Conservation (phyloP, 2,797 vertebrate genomes). For the Allobates femoralis region DNA sequence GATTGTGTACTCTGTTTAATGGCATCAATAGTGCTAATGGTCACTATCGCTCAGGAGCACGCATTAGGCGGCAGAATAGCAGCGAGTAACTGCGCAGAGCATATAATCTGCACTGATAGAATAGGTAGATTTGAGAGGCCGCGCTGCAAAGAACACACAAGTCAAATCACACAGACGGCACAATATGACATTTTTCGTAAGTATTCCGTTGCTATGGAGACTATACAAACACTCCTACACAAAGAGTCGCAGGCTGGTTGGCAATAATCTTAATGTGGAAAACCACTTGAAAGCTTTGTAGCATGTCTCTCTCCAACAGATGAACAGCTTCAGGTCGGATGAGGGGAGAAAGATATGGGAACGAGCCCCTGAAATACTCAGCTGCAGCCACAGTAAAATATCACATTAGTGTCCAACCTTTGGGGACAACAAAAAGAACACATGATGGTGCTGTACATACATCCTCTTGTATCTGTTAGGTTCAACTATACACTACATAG, state of each 20-base stretch:
- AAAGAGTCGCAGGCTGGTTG: slow-evolving; percentile 70
- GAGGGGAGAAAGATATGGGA: slow-evolving; percentile 49
- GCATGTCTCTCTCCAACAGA: slow-evolving; percentile 66
- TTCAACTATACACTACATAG: background rate
- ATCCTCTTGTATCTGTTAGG: background rate
- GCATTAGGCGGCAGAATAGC: slow-evolving; percentile 33
- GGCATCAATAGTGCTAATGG: slow-evolving; percentile 50
- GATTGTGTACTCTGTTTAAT: slow-evolving; percentile 41
- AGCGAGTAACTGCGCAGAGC: slow-evolving; percentile 12
- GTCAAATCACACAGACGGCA: slow-evolving; percentile 65
- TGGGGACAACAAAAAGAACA: background rate
- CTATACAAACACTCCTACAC: slow-evolving; percentile 76
- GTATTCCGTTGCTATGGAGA: slow-evolving; percentile 75
- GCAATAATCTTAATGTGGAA: slow-evolving; percentile 69
- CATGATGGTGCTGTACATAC: background rate
- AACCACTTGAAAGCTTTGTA: slow-evolving; percentile 69
- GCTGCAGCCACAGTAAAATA: background rate
- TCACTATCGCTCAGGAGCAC: slow-evolving; percentile 39
- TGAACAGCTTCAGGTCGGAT: slow-evolving; percentile 61
- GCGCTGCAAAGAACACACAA: slow-evolving; percentile 61
- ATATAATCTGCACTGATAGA: slow-evolving; percentile 48
- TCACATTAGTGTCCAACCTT: background rate
- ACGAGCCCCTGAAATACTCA: slow-evolving; percentile 7
- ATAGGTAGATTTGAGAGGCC: slow-evolving; percentile 15
- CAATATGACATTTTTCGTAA: slow-evolving; percentile 68